Evolutionary conservation across 2,113 vertebrate genomes (phyloP).

Genomic region (Rattus rattus): DNA sequence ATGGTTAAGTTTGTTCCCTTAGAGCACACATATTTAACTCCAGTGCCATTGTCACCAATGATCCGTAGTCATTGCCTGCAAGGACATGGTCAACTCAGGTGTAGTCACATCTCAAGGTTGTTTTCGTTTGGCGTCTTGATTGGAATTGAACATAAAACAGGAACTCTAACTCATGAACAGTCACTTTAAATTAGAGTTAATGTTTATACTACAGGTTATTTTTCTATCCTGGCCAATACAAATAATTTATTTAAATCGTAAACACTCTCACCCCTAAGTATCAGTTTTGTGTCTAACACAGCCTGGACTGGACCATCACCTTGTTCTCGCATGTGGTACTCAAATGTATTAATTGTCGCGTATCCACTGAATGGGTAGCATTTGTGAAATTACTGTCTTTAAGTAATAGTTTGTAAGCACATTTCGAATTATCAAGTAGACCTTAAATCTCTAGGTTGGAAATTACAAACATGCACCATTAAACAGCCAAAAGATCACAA

Average conservation of each 20-base stretch:
- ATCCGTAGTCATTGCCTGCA: not conserved
- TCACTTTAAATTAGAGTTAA: conserved; percentile 18
- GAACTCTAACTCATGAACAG: not conserved
- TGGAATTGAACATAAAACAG: conserved; percentile 22
- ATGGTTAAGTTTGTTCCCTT: not conserved
- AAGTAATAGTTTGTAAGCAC: not conserved
- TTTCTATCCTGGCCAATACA: not conserved
- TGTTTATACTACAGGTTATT: not conserved
- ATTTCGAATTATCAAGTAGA: conserved; percentile 16
- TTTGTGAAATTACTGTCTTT: not conserved
- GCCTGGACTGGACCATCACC: not conserved
- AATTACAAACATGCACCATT: not conserved
- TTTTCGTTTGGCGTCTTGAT: not conserved
- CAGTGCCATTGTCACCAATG: not conserved
- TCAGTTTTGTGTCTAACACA: not conserved
- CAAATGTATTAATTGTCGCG: not conserved
- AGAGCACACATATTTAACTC: not conserved
- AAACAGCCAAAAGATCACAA: not conserved
- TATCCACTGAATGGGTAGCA: not conserved
- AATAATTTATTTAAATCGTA: conserved; percentile 17
- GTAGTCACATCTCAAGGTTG: not conserved
- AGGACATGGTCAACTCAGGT: not conserved
- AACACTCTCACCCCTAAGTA: not conserved
- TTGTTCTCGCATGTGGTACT: not conserved
- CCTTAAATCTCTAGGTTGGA: not conserved